Conservation (phyloP, 1,140 invertebrate species). For the Bombus fervidus region DNA sequence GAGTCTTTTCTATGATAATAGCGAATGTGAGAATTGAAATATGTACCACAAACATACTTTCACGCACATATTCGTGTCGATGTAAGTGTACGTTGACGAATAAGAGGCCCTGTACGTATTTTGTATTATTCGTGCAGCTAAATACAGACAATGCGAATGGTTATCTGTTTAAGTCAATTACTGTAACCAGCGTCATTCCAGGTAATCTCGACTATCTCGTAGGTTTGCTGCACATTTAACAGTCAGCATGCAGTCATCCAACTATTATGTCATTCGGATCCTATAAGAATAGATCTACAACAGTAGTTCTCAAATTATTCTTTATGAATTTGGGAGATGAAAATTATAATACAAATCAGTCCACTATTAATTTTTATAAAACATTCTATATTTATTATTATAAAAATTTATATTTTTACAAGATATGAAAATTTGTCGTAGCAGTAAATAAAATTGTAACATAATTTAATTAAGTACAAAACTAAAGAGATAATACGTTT, state of each 20-base stretch:
- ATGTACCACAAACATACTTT: neutral
- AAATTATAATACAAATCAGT: neutral
- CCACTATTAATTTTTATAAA: neutral
- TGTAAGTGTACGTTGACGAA: neutral
- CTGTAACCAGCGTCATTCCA: slow-evolving; percentile 21
- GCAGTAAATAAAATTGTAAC: neutral
- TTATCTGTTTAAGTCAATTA: slow-evolving; percentile 21
- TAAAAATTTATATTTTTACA: neutral
- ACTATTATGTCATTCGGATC: slow-evolving; percentile 42
- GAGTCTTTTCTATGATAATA: too few species aligned
- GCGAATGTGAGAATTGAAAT: too few species aligned
- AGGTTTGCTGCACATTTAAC: slow-evolving; percentile 37
- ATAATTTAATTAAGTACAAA: neutral
- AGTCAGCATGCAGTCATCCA: slow-evolving; percentile 40
- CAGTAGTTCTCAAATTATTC: slow-evolving; percentile 15
- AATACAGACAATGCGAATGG: slow-evolving; percentile 16
- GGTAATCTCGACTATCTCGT: slow-evolving; percentile 47
- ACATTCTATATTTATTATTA: neutral
- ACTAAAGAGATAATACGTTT: neutral
- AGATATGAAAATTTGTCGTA: neutral
- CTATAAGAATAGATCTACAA: slow-evolving; percentile 32
- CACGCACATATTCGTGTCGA: neutral
- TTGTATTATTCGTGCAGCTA: slow-evolving; percentile 37
- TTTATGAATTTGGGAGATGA: neutral
- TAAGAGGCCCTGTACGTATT: neutral